Evolutionary conservation across 2,113 vertebrate species (phyloP).

Genomic region (Dascyllus trimaculatus): DNA sequence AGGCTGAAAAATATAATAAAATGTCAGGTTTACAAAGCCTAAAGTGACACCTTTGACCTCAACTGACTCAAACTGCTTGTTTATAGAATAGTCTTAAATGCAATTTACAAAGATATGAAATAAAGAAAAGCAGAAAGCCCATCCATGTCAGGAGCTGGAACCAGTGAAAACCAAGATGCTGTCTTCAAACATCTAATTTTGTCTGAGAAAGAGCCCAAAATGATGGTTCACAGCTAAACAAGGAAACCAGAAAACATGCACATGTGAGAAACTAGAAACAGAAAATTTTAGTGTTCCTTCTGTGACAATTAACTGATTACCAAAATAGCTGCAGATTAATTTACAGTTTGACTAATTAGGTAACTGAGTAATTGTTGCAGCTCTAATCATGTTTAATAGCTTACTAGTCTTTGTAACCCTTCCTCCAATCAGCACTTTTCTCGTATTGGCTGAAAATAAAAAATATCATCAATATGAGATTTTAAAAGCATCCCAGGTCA

Average conservation of each 20-base stretch:
- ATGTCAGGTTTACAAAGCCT: background rate
- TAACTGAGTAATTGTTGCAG: background rate
- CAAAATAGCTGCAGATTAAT: background rate
- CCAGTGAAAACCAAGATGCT: background rate
- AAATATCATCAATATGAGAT: background rate
- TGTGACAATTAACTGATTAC: background rate
- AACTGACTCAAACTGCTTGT: background rate
- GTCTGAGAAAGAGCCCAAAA: no score
- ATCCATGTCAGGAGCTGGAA: background rate
- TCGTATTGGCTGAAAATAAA: slow-evolving; percentile 5
- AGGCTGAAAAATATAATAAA: no score
- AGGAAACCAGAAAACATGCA: background rate
- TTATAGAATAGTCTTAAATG: no score
- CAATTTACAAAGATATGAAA: background rate
- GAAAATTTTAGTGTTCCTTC: background rate
- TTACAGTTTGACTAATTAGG: no score
- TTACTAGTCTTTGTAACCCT: background rate
- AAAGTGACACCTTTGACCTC: background rate
- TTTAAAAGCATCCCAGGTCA: slow-evolving; percentile 1
- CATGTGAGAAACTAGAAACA: background rate
- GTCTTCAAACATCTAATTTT: no score
- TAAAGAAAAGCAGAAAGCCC: background rate
- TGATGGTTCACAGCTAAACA: background rate
- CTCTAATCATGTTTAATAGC: background rate
- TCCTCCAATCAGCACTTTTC: background rate